Evolutionary conservation across 2,113 vertebrate genomes (phyloP).

Genomic region (Poeciliopsis retropinna): DNA sequence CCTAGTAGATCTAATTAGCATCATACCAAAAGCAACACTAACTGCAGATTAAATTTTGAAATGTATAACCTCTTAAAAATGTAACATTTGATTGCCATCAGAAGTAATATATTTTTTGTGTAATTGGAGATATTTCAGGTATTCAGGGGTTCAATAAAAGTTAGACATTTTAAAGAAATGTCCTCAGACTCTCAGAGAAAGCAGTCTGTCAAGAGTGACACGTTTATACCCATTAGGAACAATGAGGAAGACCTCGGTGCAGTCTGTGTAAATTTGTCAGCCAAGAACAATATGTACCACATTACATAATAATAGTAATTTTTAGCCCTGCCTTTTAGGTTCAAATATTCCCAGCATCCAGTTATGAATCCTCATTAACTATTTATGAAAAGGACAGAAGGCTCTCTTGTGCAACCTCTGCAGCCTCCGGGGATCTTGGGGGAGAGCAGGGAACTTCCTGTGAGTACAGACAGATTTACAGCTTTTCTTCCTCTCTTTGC

Average conservation of each 20-base stretch:
- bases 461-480: conserved; percentile 33
- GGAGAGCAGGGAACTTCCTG: conserved; percentile 67
- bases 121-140: no score
- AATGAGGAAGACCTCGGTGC: neutral
- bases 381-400: conserved; percentile 61
- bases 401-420: conserved; percentile 48
- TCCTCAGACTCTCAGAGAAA: neutral
- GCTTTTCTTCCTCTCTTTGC: conserved; percentile 38
- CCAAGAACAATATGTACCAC: no score
- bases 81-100: no score
- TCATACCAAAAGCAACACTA: no score
- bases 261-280: no score
- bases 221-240: neutral
- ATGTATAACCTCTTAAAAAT: no score
- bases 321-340: neutral
- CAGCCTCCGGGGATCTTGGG: conserved; percentile 42
- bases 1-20: no score
- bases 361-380: conserved; percentile 46
- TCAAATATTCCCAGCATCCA: conserved; percentile 17
- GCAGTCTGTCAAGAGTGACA: neutral
- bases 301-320: neutral
- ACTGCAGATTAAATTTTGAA: no score
- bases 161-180: no score
- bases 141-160: no score
- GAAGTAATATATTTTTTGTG: no score